Percentiles rank a stretch among this genome's conserved stretches.
Evolutionary conservation across 2,888 invertebrate genomes (phyloP).

Genomic region (Nymphalis polychloros): DNA sequence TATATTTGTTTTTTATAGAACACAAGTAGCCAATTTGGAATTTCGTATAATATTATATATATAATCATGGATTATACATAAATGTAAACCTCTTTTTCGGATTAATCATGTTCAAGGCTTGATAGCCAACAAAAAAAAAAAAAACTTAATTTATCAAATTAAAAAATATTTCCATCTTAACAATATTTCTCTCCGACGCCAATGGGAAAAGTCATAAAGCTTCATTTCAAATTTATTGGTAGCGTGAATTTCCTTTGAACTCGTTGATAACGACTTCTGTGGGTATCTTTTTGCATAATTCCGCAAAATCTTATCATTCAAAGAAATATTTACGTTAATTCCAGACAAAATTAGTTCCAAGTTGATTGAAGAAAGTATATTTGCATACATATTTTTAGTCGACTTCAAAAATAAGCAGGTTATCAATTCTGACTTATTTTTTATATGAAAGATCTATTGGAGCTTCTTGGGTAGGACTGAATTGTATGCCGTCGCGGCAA

Average conservation of each 20-base stretch:
- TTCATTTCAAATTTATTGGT: conserved; percentile 53
- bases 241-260: conserved; percentile 57
- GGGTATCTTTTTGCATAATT: conserved; percentile 52
- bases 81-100: too few relatives aligned
- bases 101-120: not conserved
- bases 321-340: conserved; percentile 31
- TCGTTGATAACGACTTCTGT: conserved; percentile 51
- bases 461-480: too few relatives aligned
- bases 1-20: too few relatives aligned
- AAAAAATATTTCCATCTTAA: conserved; percentile 7
- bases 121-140: not conserved
- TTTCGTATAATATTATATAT: too few relatives aligned
- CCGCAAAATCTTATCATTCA: conserved; percentile 44
- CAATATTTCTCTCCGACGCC: conserved; percentile 28
- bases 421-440: too few relatives aligned
- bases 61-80: too few relatives aligned
- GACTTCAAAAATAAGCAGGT: too few relatives aligned
- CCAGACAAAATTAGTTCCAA: conserved; percentile 18
- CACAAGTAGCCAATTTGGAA: too few relatives aligned
- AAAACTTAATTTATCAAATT: too few relatives aligned
- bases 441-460: too few relatives aligned
- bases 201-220: conserved; percentile 35
- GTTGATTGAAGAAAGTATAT: conserved; percentile 19
- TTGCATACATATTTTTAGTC: too few relatives aligned
- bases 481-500: too few relatives aligned